phyloP scores from a whole-genome alignment of 2,113 vertebrate genomes.

The Scopus umbretta region DNA sequence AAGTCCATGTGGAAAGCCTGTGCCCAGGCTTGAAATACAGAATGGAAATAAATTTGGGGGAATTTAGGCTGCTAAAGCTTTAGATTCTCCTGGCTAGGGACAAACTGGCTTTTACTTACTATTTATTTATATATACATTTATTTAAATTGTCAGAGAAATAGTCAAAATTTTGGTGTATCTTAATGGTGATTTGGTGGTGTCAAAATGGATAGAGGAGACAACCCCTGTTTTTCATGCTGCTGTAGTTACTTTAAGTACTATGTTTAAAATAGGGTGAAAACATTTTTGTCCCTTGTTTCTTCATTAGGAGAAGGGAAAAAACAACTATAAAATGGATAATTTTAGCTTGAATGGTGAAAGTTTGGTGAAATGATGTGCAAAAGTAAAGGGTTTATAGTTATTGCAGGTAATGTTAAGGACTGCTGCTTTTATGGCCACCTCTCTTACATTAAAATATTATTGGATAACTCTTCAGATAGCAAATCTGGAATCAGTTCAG shows the following conservation, averaged over 20 bases:
- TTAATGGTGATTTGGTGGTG: not conserved
- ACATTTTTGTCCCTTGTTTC: not conserved
- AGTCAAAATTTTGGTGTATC: not conserved
- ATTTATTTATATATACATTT: not conserved
- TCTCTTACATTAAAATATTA: not conserved
- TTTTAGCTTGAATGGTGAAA: not conserved
- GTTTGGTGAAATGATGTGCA: not conserved
- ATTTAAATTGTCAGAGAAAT: not conserved
- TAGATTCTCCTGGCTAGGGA: not conserved
- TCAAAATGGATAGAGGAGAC: not conserved
- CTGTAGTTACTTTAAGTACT: not conserved
- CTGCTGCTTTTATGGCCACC: not conserved
- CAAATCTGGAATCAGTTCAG: not conserved
- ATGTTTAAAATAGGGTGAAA: not conserved
- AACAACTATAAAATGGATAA: not conserved
- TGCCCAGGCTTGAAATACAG: not conserved
- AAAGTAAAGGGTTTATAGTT: not conserved
- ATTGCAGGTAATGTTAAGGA: not conserved
- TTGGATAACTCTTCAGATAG: not conserved
- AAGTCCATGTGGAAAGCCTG: not conserved
- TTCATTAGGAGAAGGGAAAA: not conserved
- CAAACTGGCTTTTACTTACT: not conserved
- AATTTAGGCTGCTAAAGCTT: not conserved
- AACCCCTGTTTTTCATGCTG: not conserved
- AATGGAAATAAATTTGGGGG: not conserved